A percentile compares a stretch with the other conserved stretches of the same genome.
phyloP scores from a whole-genome alignment of 2,113 vertebrate species.

The Apodemus sylvaticus region DNA sequence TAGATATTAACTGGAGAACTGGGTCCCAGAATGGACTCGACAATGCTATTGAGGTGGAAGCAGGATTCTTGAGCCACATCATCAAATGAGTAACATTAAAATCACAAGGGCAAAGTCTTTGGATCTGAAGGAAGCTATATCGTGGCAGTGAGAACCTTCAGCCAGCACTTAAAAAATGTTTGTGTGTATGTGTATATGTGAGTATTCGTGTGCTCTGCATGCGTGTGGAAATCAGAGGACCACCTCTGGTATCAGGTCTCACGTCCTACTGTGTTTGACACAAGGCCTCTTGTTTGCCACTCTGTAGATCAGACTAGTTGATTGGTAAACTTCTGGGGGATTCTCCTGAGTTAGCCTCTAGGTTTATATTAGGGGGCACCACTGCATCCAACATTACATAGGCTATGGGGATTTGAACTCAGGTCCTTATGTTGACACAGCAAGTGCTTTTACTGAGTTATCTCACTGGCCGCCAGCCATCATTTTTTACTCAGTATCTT shows the following conservation, averaged over 20 bases:
- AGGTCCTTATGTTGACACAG: not conserved
- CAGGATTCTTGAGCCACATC: not conserved
- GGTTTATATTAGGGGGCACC: not conserved
- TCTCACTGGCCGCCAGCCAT: not conserved
- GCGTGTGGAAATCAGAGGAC: not conserved
- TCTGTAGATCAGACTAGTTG: not conserved
- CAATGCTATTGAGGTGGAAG: not conserved
- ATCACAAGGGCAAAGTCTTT: not conserved
- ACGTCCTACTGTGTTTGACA: not conserved
- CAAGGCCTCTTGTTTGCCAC: not conserved
- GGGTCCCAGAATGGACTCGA: not conserved
- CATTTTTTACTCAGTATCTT: not conserved
- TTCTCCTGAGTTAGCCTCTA: not conserved
- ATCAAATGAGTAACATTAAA: not conserved
- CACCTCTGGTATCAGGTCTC: not conserved
- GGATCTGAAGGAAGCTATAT: not conserved
- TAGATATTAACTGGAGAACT: not conserved
- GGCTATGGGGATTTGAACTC: not conserved
- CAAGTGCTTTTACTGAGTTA: not conserved
- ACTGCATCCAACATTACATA: not conserved
- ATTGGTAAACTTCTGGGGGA: not conserved
- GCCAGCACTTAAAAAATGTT: not conserved
- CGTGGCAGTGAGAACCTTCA: too few relatives aligned
- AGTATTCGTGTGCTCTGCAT: not conserved
- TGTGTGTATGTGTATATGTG: not conserved